phyloP scores from a whole-genome alignment of 2,113 vertebrate species.

The Gasterosteus aculeatus region DNA sequence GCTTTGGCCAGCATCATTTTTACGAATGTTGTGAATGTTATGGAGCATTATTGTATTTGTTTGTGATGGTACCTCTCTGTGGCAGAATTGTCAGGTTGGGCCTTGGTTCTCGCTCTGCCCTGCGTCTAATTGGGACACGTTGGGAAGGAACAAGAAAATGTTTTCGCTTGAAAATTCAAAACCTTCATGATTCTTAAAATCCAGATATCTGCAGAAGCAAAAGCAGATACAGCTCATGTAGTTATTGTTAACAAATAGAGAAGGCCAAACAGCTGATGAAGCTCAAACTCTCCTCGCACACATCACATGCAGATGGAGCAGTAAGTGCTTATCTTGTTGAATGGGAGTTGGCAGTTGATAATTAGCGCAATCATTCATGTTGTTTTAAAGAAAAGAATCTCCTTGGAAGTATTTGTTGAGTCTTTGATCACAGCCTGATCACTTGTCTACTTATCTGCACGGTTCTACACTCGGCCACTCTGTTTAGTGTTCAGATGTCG shows the following conservation, averaged over 20 bases:
- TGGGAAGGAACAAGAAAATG: neutral
- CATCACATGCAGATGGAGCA: conserved; percentile 8
- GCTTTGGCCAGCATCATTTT: neutral
- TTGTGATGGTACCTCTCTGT: too few relatives aligned
- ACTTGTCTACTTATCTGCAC: conserved; percentile 69
- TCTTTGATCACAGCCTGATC: conserved; percentile 68
- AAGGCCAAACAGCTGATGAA: neutral
- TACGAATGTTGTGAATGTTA: too few relatives aligned
- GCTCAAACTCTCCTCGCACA: conserved; percentile 7
- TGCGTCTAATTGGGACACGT: too few relatives aligned
- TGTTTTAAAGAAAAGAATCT: conserved; percentile 60
- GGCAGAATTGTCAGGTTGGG: too few relatives aligned
- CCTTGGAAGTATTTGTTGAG: conserved; percentile 35
- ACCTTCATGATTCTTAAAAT: neutral
- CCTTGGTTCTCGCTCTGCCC: too few relatives aligned
- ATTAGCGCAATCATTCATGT: conserved; percentile 61
- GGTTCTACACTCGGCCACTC: conserved; percentile 41
- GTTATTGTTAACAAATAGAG: neutral
- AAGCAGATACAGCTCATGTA: neutral
- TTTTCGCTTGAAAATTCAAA: neutral
- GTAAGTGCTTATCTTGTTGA: conserved; percentile 38
- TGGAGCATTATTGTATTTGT: too few relatives aligned
- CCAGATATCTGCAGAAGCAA: conserved; percentile 5
- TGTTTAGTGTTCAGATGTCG: conserved; percentile 66
- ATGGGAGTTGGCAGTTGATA: conserved; percentile 40